Evolutionary conservation across 2,113 vertebrate genomes (phyloP).

Genomic region (Platysternon megacephalum): DNA sequence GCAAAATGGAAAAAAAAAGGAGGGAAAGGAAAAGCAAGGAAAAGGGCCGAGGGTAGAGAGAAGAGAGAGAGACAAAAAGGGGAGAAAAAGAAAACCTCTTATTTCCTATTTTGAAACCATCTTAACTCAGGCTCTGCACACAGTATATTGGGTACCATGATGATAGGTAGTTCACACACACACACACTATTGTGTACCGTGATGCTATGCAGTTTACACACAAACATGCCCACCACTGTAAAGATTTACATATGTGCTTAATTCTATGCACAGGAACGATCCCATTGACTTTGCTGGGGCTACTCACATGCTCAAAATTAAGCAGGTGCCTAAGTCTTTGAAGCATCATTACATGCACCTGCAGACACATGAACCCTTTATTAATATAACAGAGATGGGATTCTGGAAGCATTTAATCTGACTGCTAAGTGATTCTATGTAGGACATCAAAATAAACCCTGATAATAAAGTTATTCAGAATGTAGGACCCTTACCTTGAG

Average conservation of each 20-base stretch:
- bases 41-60: not conserved
- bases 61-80: not conserved
- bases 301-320: too few species aligned
- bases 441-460: accelerated
- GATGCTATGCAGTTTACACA: too few species aligned
- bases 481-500: not conserved
- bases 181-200: too few species aligned
- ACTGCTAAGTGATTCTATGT: not conserved
- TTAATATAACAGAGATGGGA: not conserved
- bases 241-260: too few species aligned
- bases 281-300: too few species aligned
- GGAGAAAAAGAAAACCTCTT: not conserved
- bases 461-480: not conserved
- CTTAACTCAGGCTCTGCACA: too few species aligned
- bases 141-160: too few species aligned
- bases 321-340: not conserved
- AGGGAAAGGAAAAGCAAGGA: too few species aligned
- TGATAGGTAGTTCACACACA: too few species aligned
- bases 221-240: too few species aligned
- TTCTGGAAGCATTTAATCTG: not conserved
- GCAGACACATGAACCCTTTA: not conserved
- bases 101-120: not conserved
- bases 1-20: not conserved
- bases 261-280: too few species aligned
- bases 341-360: not conserved